Evolutionary conservation across 1,140 invertebrate genomes (phyloP), one percentile per base, ranked within the genome.

Genomic region (Diploscapter pachys): DNA sequence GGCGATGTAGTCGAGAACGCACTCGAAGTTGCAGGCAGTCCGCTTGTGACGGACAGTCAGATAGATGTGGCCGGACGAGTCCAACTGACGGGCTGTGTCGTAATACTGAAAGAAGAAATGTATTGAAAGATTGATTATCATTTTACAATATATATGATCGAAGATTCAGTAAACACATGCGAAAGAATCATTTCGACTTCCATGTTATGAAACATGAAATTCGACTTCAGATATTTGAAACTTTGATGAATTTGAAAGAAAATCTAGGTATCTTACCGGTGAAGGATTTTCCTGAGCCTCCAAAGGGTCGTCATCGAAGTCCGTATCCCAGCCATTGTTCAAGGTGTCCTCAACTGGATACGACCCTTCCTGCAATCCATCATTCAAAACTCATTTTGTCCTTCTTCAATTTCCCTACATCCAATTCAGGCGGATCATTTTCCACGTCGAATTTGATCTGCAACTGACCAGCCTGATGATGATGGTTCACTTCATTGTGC

Each of bases 261-360:
- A 11, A 59, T 11, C 57, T 59, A 8, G 13, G 9, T 9, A 65
- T 49, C 31, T 8, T 9, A 65, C 63, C 63, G 66, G 66, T 50
- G 66, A 68, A 31, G 48, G 53, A 55, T 52, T 66, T 62, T 74
- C 73, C 50, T 74, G 73, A 8, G 13, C n/a, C 3, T 57, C 48
- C 5, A 74, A 53, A 4, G 64, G 63, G 48, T 74, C 73, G 13
- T 74, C 73, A 9, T 74, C 73, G 48, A 74, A 74, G 9, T 74
- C 73, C n/a, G 50, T n/a, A 69, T 74, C 73, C 31, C 64, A 74
- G 5, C 73, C 73, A 62, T 56, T 57, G 51, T 74, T 74, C n/a
- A 74, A 49, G 49, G 59, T 64, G 31, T 74, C 73, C 56, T 31
- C 31, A 31, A 31, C 31, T 31, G 31, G 31, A 31, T 31, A 31